Evolutionary conservation across 1,140 invertebrate species (phyloP).

Genomic region (Camponotus vicinus): DNA sequence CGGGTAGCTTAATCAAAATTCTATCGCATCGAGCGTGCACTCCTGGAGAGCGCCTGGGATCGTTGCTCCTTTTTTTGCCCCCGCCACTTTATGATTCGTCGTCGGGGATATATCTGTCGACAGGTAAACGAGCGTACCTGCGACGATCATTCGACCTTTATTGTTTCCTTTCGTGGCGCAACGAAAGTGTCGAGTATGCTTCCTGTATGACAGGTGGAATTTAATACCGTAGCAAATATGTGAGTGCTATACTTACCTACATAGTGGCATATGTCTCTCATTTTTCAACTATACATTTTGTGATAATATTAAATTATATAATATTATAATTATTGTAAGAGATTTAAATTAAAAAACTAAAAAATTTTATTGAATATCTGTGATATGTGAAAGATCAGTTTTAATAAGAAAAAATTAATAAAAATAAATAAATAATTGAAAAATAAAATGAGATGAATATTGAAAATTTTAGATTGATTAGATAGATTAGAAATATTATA

Average conservation of each 20-base stretch:
- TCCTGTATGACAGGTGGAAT: conserved; percentile 31
- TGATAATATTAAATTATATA: conserved; percentile 17
- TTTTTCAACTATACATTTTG: conserved; percentile 7
- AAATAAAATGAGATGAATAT: neutral
- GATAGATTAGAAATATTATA: no score
- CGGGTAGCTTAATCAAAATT: conserved; percentile 64
- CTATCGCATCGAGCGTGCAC: conserved; percentile 50
- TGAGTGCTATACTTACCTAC: neutral
- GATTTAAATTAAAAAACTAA: neutral
- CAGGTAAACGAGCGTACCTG: conserved; percentile 19
- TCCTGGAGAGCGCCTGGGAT: conserved; percentile 15
- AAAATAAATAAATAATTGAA: neutral
- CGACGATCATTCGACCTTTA: conserved; percentile 36
- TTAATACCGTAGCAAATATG: conserved; percentile 35
- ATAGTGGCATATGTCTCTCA: neutral
- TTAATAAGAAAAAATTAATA: neutral
- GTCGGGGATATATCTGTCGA: neutral
- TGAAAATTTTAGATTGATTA: neutral
- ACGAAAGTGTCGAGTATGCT: conserved; percentile 25
- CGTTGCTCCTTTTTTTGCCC: conserved; percentile 11
- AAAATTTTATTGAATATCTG: neutral
- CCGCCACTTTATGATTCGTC: conserved; percentile 18
- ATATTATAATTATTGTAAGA: neutral
- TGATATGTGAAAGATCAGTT: neutral
- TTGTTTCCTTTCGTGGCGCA: neutral